Evolutionary conservation across 2,113 vertebrate genomes (phyloP).

Genomic region (Pelodiscus sinensis): DNA sequence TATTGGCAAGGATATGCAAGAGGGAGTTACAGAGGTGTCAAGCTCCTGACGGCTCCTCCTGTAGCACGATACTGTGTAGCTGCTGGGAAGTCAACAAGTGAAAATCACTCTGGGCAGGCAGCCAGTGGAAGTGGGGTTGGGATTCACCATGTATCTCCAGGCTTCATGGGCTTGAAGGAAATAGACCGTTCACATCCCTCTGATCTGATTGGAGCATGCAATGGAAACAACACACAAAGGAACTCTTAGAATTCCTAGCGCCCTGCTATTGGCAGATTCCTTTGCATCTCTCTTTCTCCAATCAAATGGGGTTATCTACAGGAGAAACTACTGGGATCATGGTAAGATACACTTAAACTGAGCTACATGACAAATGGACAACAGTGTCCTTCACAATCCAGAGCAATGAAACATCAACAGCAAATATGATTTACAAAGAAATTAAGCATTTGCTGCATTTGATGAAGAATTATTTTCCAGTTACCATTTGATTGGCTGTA

Average conservation of each 20-base stretch:
- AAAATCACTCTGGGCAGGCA: not conserved
- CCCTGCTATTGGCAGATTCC: not conserved
- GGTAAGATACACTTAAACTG: not conserved
- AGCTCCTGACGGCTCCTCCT: not conserved
- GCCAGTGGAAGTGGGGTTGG: not conserved
- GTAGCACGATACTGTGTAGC: not conserved
- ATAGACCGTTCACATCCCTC: not conserved
- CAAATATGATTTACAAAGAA: not conserved
- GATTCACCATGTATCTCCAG: not conserved
- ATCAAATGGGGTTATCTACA: not conserved
- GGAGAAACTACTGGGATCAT: not conserved
- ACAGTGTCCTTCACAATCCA: not conserved
- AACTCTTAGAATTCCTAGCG: not conserved
- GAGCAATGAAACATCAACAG: not conserved
- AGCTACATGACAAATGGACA: not conserved
- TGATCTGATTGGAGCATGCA: not conserved
- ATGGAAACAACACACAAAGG: not conserved
- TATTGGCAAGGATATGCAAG: not conserved
- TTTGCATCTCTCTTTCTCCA: not conserved
- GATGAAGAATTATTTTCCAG: not conserved
- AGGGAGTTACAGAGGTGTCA: not conserved
- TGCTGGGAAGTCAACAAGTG: not conserved
- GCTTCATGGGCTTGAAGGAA: not conserved
- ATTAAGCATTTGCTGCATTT: not conserved
- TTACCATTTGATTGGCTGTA: not conserved